phyloP scores from a whole-genome alignment of 2,797 vertebrate species.

The Picus viridis region DNA sequence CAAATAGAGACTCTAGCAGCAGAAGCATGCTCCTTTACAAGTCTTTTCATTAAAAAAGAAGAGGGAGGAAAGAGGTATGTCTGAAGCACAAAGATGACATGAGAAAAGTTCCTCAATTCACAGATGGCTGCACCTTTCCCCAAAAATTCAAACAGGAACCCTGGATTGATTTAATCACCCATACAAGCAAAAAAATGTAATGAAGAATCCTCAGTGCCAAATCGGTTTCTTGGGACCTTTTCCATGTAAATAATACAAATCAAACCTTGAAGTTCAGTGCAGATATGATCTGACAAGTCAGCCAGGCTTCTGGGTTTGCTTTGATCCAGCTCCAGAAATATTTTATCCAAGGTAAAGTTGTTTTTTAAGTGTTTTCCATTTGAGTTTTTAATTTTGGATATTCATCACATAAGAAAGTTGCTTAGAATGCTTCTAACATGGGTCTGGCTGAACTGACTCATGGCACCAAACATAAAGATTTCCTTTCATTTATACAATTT shows the following conservation, averaged over 20 bases:
- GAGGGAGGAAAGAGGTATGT: neutral
- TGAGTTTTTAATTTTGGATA: conserved; percentile 53
- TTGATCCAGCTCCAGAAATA: conserved; percentile 74
- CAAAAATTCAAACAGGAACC: conserved; percentile 60
- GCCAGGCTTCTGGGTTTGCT: conserved; percentile 64
- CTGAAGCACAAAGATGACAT: conserved; percentile 55
- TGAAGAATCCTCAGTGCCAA: conserved; percentile 67
- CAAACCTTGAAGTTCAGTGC: conserved; percentile 64
- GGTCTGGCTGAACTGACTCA: neutral
- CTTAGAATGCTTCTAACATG: conserved; percentile 18
- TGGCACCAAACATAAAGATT: neutral
- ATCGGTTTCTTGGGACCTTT: conserved; percentile 72
- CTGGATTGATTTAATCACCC: conserved; percentile 68
- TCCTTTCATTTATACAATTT: neutral
- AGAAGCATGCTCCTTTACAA: neutral
- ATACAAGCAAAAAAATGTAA: conserved; percentile 68
- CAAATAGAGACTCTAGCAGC: neutral
- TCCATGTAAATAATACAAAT: conserved; percentile 76
- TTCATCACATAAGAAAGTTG: conserved; percentile 42
- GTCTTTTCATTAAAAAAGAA: neutral
- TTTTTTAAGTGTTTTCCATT: conserved; percentile 67
- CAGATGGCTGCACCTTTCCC: conserved; percentile 59
- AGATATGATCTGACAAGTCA: conserved; percentile 74
- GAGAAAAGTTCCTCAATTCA: conserved; percentile 55
- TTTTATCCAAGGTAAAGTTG: conserved; percentile 69